Base-by-base conservation (phyloP, 1,140 invertebrate species). In the Vanessa atalanta region DNA sequence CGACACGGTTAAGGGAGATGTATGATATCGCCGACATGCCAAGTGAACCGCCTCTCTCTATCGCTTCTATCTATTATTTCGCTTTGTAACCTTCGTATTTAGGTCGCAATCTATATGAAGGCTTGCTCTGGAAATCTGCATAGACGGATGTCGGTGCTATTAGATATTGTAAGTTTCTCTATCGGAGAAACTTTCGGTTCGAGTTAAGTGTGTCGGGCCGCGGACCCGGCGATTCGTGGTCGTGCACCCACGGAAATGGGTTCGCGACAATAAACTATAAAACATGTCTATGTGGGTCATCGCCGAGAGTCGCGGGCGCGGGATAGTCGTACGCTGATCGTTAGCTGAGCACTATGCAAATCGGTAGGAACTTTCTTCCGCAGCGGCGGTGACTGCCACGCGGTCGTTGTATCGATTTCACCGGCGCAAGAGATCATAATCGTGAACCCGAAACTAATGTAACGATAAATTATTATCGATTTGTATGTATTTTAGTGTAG, bases 101-200 rank as follows among this genome's bases (percentile, higher is more conserved):
- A 85, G 90, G 87, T 89, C 86, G 84, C 73, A 70, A 78, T 85
- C 81, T 84, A 80, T 82, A 73, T 86, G 86, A 84, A 76, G 84
- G 85, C 82, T 85, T 83, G 88, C 85, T 91, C 90, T 90, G 89
- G 88, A 88, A 92, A 92, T 92, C 90, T 92, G 88, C 89, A 91
- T 92, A 91, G 84, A 90, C 89, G 90, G 89, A 91, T 91, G 89
- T 89, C 74, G 85, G 86, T 82, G 88, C 83, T 89, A 88, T 90
- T 90, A 90, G 88, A 86, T 90, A 88, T 89, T 88, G 88, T 90
- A 85, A 84, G 85, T 92, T 92, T 92, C 90, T 92, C 90, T 85
- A 86, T 88, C 81, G 87, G 89, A 85, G 89, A 92, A 92, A 92
- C 89, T 89, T 91, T 90, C 88, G 82, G 86, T 87, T 86, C 85